phyloP scores from a whole-genome alignment of 1,140 invertebrate genomes.

The Drosophila punjabiensis region DNA sequence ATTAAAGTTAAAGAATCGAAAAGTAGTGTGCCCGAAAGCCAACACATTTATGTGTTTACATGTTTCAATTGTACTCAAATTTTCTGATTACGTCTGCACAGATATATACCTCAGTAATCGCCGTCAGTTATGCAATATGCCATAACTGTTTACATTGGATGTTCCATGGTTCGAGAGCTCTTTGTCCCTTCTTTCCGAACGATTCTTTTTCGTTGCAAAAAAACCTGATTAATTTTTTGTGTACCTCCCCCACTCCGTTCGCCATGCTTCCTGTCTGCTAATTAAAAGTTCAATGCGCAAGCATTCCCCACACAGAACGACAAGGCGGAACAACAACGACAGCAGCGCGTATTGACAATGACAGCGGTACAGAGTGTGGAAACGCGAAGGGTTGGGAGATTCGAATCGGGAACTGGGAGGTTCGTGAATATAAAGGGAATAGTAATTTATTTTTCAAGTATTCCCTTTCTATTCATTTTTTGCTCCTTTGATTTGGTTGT shows the following conservation, averaged over 20 bases:
- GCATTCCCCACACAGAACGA: slow-evolving; percentile 53
- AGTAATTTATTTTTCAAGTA: slow-evolving; percentile 60
- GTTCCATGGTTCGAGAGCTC: background rate
- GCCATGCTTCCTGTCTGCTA: slow-evolving; percentile 46
- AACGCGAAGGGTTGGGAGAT: slow-evolving; percentile 4
- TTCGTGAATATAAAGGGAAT: slow-evolving; percentile 32
- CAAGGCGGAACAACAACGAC: slow-evolving; percentile 20
- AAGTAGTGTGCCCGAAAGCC: background rate
- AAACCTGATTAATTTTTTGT: slow-evolving; percentile 32
- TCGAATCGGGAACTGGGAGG: slow-evolving; percentile 1
- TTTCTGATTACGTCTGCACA: background rate
- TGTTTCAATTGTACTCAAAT: background rate
- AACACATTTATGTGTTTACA: background rate
- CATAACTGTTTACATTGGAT: slow-evolving; percentile 34
- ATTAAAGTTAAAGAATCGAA: background rate
- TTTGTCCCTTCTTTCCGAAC: slow-evolving; percentile 33
- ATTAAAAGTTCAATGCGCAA: slow-evolving; percentile 78
- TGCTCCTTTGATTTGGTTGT: slow-evolving; percentile 27
- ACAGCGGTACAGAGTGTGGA: slow-evolving; percentile 47
- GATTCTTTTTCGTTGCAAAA: background rate
- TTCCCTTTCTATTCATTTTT: slow-evolving; percentile 17
- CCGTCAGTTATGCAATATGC: slow-evolving; percentile 1
- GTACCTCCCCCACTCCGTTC: background rate
- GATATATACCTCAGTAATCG: background rate
- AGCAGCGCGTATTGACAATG: slow-evolving; percentile 54